A percentile compares a stretch with the other conserved stretches of the same genome.
Evolutionary conservation across 2,797 vertebrate species (phyloP).

Genomic region (Pristis pectinata): DNA sequence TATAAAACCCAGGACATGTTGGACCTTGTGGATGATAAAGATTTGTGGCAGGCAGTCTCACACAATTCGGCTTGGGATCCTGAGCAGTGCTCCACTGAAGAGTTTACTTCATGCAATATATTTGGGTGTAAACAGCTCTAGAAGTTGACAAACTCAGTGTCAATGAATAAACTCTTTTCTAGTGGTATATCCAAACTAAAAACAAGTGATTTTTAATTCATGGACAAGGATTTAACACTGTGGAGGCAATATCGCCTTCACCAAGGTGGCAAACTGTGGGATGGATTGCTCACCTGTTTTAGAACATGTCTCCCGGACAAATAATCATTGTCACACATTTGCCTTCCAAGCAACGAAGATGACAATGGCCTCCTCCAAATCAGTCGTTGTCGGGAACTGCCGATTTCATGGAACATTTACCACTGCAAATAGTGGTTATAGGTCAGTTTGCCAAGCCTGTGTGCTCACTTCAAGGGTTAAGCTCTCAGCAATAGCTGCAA

Average conservation of each 20-base stretch:
- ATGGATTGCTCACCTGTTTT: neutral
- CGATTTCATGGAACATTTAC: neutral
- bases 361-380: neutral
- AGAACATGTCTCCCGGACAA: neutral
- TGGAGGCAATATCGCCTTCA: neutral
- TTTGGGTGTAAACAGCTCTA: neutral
- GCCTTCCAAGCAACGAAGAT: neutral
- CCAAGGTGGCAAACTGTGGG: neutral
- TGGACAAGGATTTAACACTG: neutral
- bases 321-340: neutral
- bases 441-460: neutral
- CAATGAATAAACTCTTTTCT: neutral
- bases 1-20: no score
- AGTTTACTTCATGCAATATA: neutral
- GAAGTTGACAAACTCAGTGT: neutral
- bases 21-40: no score
- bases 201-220: neutral
- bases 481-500: neutral
- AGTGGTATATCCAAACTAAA: neutral
- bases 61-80: no score
- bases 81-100: no score
- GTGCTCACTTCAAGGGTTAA: constrained; percentile 10
- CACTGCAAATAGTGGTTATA: no score
- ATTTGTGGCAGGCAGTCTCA: no score
- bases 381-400: neutral